phyloP scores from a whole-genome alignment of 2,888 invertebrate genomes.

The Drosophila nigricruria region DNA sequence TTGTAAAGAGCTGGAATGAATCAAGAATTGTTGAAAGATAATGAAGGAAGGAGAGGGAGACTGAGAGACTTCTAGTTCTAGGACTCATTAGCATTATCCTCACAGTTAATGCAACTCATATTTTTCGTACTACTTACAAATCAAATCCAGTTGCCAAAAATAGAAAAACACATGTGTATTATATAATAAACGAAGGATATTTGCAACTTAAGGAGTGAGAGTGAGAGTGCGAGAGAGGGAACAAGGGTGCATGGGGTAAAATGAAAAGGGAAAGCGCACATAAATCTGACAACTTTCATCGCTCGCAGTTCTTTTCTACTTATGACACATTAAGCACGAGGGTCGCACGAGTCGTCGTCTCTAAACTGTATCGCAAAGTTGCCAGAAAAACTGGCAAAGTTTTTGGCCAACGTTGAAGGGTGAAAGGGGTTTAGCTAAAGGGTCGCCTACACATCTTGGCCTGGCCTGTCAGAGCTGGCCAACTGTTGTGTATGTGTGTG shows the following conservation, averaged over 20 bases:
- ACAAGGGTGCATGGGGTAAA: neutral
- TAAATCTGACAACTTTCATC: slow-evolving; percentile 59
- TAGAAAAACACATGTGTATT: neutral
- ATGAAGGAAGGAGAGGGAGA: too few species aligned
- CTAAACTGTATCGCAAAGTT: slow-evolving; percentile 41
- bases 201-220: too few species aligned
- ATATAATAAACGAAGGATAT: neutral
- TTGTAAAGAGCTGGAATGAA: too few species aligned
- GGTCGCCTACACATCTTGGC: slow-evolving; percentile 22
- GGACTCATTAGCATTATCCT: too few species aligned
- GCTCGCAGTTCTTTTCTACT: slow-evolving; percentile 37
- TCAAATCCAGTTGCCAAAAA: slow-evolving; percentile 8
- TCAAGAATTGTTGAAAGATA: too few species aligned
- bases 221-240: neutral
- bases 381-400: slow-evolving; percentile 14
- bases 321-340: slow-evolving; percentile 61
- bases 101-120: too few species aligned
- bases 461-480: slow-evolving; percentile 34
- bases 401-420: neutral
- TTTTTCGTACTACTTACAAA: neutral
- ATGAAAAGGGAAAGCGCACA: slow-evolving; percentile 17
- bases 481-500: slow-evolving; percentile 17
- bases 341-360: slow-evolving; percentile 10
- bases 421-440: slow-evolving; percentile 5
- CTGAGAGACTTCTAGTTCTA: too few species aligned